A percentile compares a stretch with the other conserved stretches of the same genome.
These are phyloP conservation scores for Zosterops hypoxanthus DNA, from an alignment of 2,113 vertebrate species.

Conservation along the genomic window DNA sequence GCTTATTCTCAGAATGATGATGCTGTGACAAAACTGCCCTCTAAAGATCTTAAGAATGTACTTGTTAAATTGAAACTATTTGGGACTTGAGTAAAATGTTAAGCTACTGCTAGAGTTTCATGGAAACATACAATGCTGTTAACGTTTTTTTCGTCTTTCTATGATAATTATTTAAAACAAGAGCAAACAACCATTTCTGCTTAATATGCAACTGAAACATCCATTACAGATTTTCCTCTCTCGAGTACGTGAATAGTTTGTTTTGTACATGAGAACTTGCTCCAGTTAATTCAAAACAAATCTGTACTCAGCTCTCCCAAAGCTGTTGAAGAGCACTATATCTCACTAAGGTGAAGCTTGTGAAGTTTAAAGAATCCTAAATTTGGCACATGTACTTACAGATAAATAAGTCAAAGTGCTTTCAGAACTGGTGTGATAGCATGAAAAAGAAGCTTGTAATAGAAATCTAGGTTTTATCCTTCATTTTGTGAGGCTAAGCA, in stretches of 20 bases:
- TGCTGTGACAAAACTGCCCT: not conserved
- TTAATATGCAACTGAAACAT: not conserved
- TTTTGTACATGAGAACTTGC: not conserved
- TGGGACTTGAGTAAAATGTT: not conserved
- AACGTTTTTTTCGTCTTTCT: not conserved
- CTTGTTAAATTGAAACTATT: not conserved
- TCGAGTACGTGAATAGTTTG: not conserved
- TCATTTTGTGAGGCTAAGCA: not conserved
- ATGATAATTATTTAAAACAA: not conserved
- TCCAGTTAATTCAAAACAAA: slow-evolving; percentile 15
- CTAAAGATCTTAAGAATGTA: not conserved
- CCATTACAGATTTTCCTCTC: not conserved
- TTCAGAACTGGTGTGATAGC: not conserved
- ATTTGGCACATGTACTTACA: not conserved
- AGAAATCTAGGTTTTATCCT: not conserved
- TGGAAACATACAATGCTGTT: not conserved
- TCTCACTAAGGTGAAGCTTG: not conserved
- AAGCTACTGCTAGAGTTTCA: not conserved
- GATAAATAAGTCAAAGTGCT: not conserved
- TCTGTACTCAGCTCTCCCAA: not conserved
- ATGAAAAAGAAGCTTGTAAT: not conserved
- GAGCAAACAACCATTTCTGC: not conserved
- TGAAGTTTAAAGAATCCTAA: not conserved
- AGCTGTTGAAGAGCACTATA: not conserved
- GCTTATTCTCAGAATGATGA: not conserved